These are phyloP conservation scores for Bombus terrestris DNA, from an alignment of 1,140 invertebrate genomes.

Conservation along the genomic window DNA sequence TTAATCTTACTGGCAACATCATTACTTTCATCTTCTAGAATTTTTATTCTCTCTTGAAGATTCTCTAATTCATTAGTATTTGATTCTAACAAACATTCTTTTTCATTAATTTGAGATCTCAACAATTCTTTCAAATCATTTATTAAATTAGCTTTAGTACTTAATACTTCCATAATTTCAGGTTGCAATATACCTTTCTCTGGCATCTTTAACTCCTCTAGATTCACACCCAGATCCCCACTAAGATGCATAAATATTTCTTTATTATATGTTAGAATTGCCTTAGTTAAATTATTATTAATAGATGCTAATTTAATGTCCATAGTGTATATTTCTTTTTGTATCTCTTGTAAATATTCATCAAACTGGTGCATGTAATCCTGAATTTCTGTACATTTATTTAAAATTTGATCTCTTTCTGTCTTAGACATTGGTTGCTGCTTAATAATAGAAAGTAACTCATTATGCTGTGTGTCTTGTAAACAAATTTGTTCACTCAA, in stretches of 20 bases:
- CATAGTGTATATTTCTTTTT: constrained; percentile 71
- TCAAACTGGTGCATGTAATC: constrained; percentile 68
- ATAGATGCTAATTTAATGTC: constrained; percentile 70
- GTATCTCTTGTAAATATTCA: constrained; percentile 72
- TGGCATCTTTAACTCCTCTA: constrained; percentile 71
- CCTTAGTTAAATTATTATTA: constrained; percentile 69
- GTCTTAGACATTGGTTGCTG: constrained; percentile 71
- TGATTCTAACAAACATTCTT: constrained; percentile 43
- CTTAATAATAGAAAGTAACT: constrained; percentile 63
- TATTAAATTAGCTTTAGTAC: constrained; percentile 62
- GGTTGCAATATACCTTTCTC: constrained; percentile 64
- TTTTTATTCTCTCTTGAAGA: constrained; percentile 59
- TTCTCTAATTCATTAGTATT: constrained; percentile 61
- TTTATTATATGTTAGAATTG: constrained; percentile 71
- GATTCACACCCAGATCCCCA: constrained; percentile 46
- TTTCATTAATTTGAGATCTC: constrained; percentile 54
- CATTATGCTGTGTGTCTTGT: constrained; percentile 37
- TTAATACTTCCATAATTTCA: constrained; percentile 62
- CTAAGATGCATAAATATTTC: constrained; percentile 69
- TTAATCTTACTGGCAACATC: constrained; percentile 47
- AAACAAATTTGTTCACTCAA: constrained; percentile 57
- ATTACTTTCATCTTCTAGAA: constrained; percentile 57
- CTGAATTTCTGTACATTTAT: constrained; percentile 66
- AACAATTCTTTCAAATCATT: constrained; percentile 60
- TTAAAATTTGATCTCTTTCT: constrained; percentile 67